A percentile compares a stretch with the other conserved stretches of the same genome.
Conservation (phyloP, 2,797 vertebrate species). For the Salmo trutta region DNA sequence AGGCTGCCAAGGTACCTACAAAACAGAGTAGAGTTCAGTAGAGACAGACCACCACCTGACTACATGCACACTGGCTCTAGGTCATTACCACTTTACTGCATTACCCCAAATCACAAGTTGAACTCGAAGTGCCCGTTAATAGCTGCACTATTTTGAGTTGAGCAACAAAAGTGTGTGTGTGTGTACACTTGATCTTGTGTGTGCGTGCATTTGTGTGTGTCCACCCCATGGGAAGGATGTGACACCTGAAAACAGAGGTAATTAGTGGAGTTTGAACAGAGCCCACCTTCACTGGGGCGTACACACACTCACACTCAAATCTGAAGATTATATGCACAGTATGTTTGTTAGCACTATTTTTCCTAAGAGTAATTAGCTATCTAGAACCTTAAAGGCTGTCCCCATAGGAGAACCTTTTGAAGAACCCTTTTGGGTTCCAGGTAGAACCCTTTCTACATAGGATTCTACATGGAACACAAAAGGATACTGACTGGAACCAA, state of each 20-base stretch:
- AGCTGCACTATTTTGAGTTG: neutral
- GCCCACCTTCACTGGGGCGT: neutral
- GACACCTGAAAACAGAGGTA: constrained; percentile 15
- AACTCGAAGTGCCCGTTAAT: too few relatives aligned
- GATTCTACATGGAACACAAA: too few relatives aligned
- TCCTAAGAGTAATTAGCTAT: constrained; percentile 4
- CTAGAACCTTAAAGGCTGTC: neutral
- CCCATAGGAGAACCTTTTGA: too few relatives aligned
- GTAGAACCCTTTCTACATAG: too few relatives aligned
- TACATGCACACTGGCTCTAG: neutral
- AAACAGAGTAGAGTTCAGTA: neutral
- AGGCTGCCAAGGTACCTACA: constrained; percentile 77
- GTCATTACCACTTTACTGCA: neutral
- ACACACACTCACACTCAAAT: neutral
- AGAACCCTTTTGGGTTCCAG: too few relatives aligned
- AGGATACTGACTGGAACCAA: too few relatives aligned
- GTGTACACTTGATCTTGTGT: neutral
- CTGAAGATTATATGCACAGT: too few relatives aligned
- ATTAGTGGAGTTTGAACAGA: constrained; percentile 13
- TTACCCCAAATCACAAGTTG: too few relatives aligned
- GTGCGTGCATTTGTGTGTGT: neutral
- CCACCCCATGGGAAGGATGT: neutral
- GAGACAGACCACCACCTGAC: neutral
- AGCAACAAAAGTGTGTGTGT: too few relatives aligned
- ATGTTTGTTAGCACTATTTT: constrained; percentile 4